Percentiles rank a stretch among this genome's conserved stretches.
These are phyloP conservation scores for Dendrophyllia cribrosa DNA, from an alignment of 64 coral and sea anemone genomes.

Conservation along the genomic window DNA sequence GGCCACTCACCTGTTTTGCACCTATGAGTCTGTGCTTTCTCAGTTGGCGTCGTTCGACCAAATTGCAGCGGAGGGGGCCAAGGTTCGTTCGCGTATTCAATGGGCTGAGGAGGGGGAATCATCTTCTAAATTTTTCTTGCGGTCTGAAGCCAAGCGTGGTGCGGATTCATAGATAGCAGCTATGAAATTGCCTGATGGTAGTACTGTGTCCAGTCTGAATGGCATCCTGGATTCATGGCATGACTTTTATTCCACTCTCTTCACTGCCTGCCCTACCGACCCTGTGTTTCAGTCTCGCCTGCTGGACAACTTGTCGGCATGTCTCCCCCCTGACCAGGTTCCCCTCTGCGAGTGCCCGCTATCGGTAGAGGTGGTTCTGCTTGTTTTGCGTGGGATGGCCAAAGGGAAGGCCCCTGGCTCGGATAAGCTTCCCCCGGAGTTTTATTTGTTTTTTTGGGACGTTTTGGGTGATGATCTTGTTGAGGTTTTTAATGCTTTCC, in stretches of 20 bases:
- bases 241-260: constrained; percentile 30
- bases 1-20: not conserved
- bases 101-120: constrained; percentile 44
- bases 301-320: not conserved
- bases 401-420: constrained; percentile 3
- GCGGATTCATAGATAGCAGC: not conserved
- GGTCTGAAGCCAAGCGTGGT: not conserved
- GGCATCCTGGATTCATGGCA: not conserved
- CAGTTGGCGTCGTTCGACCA: not conserved
- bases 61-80: not conserved
- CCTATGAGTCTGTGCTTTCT: not conserved
- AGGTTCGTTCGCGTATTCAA: not conserved
- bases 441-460: constrained; percentile 9
- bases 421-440: constrained; percentile 51
- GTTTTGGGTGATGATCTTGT: constrained; percentile 10
- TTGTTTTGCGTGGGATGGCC: not conserved
- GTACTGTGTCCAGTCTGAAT: not conserved
- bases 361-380: not conserved
- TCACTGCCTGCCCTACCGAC: not conserved
- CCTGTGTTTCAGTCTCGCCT: not conserved
- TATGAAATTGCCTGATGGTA: not conserved
- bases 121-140: not conserved
- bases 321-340: not conserved
- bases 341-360: not conserved
- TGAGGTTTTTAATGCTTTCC: not conserved